Percentiles rank a stretch among this genome's conserved stretches.
phyloP scores from a whole-genome alignment of 2,797 vertebrate genomes.

The Syngnathus rostellatus region DNA sequence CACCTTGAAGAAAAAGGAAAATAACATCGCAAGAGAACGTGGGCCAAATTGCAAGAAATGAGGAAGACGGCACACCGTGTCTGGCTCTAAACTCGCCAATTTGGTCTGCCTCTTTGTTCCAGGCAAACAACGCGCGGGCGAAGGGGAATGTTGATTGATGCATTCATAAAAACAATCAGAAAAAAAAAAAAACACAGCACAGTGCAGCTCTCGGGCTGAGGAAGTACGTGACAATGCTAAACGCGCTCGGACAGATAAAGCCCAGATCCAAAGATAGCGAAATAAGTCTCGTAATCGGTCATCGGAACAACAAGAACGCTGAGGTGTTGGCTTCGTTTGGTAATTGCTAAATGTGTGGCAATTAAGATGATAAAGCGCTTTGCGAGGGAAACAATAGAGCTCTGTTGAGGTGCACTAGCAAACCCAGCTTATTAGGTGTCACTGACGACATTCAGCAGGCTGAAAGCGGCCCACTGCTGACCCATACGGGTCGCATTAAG shows the following conservation, averaged over 20 bases:
- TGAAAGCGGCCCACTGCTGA: slow-evolving; percentile 54
- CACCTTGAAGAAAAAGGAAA: neutral
- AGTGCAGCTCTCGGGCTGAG: slow-evolving; percentile 7
- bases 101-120: slow-evolving; percentile 16
- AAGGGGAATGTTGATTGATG: slow-evolving; percentile 27
- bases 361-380: slow-evolving; percentile 16
- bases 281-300: slow-evolving; percentile 14
- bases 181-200: neutral
- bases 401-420: slow-evolving; percentile 11
- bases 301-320: slow-evolving; percentile 1
- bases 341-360: slow-evolving; percentile 1
- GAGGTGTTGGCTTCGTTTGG: neutral
- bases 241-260: slow-evolving; percentile 3
- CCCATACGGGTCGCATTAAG: neutral
- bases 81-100: slow-evolving; percentile 6
- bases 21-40: slow-evolving; percentile 4
- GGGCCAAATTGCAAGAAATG: slow-evolving; percentile 7
- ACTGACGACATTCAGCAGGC: slow-evolving; percentile 37
- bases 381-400: slow-evolving; percentile 9
- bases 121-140: slow-evolving; percentile 17
- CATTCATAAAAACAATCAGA: slow-evolving; percentile 12
- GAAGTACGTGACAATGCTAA: slow-evolving; percentile 10
- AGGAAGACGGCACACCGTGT: slow-evolving; percentile 9
- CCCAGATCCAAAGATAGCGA: slow-evolving; percentile 10
- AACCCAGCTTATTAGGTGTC: slow-evolving; percentile 38